phyloP scores from a whole-genome alignment of 2,113 vertebrate genomes.

The Chaetops frenatus region DNA sequence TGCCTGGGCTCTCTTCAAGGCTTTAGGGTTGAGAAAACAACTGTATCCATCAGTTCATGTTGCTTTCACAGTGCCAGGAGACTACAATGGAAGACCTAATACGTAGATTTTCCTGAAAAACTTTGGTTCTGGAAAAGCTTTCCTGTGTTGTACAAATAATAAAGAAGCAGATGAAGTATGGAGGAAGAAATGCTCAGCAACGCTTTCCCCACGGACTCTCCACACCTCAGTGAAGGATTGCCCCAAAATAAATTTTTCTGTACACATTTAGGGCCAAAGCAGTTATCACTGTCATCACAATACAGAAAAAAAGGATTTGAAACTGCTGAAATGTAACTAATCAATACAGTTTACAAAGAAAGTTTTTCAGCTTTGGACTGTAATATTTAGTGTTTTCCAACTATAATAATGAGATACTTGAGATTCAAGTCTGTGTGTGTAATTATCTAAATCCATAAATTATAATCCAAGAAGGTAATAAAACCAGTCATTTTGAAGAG shows the following conservation, averaged over 20 bases:
- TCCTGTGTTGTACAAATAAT: background rate
- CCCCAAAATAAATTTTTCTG: background rate
- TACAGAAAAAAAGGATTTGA: background rate
- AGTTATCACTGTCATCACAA: background rate
- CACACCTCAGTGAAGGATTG: background rate
- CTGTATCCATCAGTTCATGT: background rate
- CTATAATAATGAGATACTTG: background rate
- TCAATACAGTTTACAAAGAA: background rate
- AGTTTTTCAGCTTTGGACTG: background rate
- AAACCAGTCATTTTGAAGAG: constrained; percentile 8
- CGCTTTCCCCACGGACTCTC: background rate
- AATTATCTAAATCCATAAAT: constrained; percentile 30
- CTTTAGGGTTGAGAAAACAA: background rate
- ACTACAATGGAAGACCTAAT: background rate
- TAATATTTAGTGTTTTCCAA: background rate
- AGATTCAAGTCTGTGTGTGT: background rate
- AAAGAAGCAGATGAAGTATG: background rate
- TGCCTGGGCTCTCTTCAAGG: background rate
- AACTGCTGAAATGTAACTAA: background rate
- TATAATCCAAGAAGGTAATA: background rate
- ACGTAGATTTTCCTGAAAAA: background rate
- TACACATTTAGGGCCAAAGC: background rate
- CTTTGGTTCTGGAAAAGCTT: background rate
- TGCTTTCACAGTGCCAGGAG: background rate
- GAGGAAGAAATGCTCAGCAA: background rate